Conservation (phyloP, 2,888 invertebrate genomes). For the Ernsta delagoae region DNA sequence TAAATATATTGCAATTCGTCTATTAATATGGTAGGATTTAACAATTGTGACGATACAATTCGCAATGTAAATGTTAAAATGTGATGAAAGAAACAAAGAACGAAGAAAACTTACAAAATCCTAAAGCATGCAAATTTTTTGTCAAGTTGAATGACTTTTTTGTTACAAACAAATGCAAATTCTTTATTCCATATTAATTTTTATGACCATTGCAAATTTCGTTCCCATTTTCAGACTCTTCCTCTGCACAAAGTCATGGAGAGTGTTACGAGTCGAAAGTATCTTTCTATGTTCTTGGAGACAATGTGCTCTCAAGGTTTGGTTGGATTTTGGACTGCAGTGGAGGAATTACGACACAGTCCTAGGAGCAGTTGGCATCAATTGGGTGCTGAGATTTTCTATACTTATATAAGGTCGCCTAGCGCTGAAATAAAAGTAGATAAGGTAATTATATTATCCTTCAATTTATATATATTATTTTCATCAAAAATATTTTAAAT, state of each 20-base stretch:
- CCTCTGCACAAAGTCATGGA: slow-evolving; percentile 90
- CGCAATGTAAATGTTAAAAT: no score
- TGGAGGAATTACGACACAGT: slow-evolving; percentile 92
- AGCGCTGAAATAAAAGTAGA: slow-evolving; percentile 93
- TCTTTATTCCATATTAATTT: neutral
- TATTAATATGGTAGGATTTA: no score
- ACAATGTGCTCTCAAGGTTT: slow-evolving; percentile 93
- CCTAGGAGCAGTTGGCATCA: slow-evolving; percentile 92
- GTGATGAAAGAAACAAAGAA: no score
- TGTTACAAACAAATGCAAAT: neutral
- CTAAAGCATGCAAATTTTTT: neutral
- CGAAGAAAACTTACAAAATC: no score
- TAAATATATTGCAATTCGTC: no score
- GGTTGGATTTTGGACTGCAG: slow-evolving; percentile 94
- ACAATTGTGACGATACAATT: no score
- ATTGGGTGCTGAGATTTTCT: slow-evolving; percentile 95
- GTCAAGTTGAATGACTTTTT: neutral
- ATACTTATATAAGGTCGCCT: slow-evolving; percentile 93
- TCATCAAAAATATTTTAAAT: no score
- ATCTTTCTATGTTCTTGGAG: slow-evolving; percentile 92
- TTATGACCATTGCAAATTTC: neutral
- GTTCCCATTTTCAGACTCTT: slow-evolving; percentile 81
- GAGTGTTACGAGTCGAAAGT: slow-evolving; percentile 91
- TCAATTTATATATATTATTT: no score
- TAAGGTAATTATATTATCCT: slow-evolving; percentile 73